phyloP scores from a whole-genome alignment of 1,140 invertebrate genomes.

The Xylocopa sonorina region DNA sequence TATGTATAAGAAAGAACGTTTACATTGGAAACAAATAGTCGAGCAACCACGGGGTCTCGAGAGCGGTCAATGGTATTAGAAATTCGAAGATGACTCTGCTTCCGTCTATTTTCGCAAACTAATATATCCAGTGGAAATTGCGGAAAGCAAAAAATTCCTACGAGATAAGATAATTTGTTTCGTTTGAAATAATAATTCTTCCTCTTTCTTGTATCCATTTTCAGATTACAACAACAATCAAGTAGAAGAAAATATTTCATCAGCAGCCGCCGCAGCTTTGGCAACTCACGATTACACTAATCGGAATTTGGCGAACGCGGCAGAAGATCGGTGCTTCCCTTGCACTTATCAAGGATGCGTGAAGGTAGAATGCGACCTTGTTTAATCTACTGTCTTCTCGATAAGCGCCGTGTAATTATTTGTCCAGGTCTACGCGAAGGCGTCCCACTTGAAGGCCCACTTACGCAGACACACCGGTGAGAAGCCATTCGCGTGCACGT shows the following conservation, averaged over 20 bases:
- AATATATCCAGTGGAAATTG: neutral
- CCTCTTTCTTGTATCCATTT: constrained; percentile 55
- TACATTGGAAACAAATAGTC: neutral
- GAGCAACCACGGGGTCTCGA: neutral
- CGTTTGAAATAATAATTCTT: neutral
- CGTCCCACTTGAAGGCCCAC: constrained; percentile 97
- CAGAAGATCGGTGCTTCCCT: constrained; percentile 83
- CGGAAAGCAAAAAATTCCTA: neutral
- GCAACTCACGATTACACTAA: constrained; percentile 81
- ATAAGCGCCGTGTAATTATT: neutral
- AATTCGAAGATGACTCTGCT: too few relatives aligned
- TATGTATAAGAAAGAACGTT: neutral
- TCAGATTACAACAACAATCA: constrained; percentile 80
- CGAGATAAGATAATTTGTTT: neutral
- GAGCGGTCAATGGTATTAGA: neutral
- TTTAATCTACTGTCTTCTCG: neutral
- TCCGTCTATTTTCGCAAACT: too few relatives aligned
- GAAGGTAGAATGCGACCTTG: constrained; percentile 67
- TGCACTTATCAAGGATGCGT: constrained; percentile 84
- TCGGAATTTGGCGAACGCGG: constrained; percentile 73
- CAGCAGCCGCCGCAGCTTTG: constrained; percentile 76
- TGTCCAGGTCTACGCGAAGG: constrained; percentile 92
- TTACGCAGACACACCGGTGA: constrained; percentile 96
- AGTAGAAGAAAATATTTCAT: constrained; percentile 70
- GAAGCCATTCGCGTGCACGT: constrained; percentile 95